Evolutionary conservation across 2,113 vertebrate genomes (phyloP).

Genomic region (Anthoscopus minutus): DNA sequence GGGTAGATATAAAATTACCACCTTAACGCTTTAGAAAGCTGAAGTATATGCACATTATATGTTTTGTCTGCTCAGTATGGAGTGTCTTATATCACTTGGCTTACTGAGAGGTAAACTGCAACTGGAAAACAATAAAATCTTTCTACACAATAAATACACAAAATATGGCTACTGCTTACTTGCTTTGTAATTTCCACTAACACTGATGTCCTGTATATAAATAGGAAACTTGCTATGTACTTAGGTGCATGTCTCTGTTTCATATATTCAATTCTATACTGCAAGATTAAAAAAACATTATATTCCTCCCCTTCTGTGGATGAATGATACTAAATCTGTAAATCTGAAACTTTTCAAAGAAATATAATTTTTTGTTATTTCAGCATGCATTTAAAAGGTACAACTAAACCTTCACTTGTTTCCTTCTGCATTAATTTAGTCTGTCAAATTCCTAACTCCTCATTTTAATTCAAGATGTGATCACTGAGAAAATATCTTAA

Average conservation of each 20-base stretch:
- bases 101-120: neutral
- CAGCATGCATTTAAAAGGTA: neutral
- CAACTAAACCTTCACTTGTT: neutral
- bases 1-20: neutral
- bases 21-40: neutral
- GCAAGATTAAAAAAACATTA: neutral
- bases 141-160: neutral
- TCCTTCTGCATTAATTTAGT: neutral
- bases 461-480: slow-evolving; percentile 34
- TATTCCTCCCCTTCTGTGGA: neutral
- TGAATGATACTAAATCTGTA: neutral
- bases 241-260: neutral
- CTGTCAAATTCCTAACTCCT: neutral
- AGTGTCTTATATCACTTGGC: neutral
- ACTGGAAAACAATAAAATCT: neutral
- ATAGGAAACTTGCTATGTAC: neutral
- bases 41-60: neutral
- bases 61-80: neutral
- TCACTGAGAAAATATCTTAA: slow-evolving; percentile 1
- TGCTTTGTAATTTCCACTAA: neutral
- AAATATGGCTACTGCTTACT: neutral
- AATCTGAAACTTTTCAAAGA: neutral
- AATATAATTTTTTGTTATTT: neutral
- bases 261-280: neutral
- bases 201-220: neutral